Base-by-base conservation (phyloP, 2,888 invertebrate genomes). In the Netelia virgata region DNA sequence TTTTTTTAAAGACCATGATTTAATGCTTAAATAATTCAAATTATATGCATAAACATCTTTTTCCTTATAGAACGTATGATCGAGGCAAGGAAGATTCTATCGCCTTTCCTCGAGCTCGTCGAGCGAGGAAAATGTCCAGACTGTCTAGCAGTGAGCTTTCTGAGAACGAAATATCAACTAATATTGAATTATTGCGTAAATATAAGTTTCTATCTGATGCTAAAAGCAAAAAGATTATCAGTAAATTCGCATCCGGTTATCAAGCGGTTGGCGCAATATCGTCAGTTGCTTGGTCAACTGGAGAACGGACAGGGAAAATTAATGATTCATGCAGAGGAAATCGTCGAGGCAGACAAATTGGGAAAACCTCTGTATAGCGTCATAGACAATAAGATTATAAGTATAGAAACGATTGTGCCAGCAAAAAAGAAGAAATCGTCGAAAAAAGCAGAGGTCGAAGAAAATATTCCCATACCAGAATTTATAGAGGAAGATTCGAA, bases 231-330 rank as follows among this genome's bases (percentile, higher is more conserved):
- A 90, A 96, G 96, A 89, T 94, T 95, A 23, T 95, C 95, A 76
- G 95, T 97, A 23, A 96, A 96, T 90, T 96, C 96, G 88, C 99
- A 99, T 94, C 99, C 99, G n/a, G 96, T 99, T 14, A 95, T 97
- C 61, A 97, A 97, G 92, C 95, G 97, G 85, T 94, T 99, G 73
- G 96, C 97, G 82, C 97, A 98, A 91, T 97, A 97, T 90, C 95
- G 96, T 85, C 96, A 97, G 92, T 94, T 98, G 89, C 94, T 98
- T 66, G 95, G 96, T 85, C 96, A 97, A 94, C 94, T 98, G 87
- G 96, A 96, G 87, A 95, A 96, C 10, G 95, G 96, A 75, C 97
- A 96, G 93, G 95, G 96, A 79, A 95, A 96, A 90, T 94, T 96
- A 2, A 95, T 97, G 47, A 95, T 96, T 89, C 96, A 97, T 94